Evolutionary conservation across 2,113 vertebrate genomes (phyloP), one percentile per base, ranked within the genome.

Genomic region (Conger conger): DNA sequence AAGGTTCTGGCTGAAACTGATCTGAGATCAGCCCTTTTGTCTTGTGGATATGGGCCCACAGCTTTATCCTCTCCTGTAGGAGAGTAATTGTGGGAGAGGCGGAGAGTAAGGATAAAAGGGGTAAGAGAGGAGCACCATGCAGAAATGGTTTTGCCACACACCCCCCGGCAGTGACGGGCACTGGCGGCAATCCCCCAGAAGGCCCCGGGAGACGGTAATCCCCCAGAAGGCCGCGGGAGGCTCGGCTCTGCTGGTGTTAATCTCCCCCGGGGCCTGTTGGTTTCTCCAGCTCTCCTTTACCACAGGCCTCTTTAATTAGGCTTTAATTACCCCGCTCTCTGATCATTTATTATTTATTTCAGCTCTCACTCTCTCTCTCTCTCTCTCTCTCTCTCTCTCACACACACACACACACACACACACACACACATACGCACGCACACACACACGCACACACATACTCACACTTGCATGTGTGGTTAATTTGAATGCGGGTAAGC

Each of bases 201-300:
- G 80, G 42, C 45, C 15, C 50, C 36, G 30, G 42, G 50, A 33
- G 50, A 50, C 42, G 45, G 80, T 81, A 81, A 81, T 53, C 80
- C 30, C 30, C 42, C 50, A 81, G 45, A 35, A 57, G 80, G 42
- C 45, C 15, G 80, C 36, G 30, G 42, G 80, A 78, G 36, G 68
- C 76, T 20, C 30, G 33, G 33, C 76, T 23, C 37, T 16, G 36
- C 18, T 36, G 7, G 1, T 36, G 36, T 3, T 78, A 37, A 38
- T 78, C 35, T 37, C 76, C 35, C 35, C 36, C 16, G 36, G 36
- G 76, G 76, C 36, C 37, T 78, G 36, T 33, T 73, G 68, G 68
- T 30, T 73, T 33, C 50, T 54, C 76, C 18, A 0, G n/a, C 30
- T 81, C 50, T 57, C 50, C 27, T 23, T 30, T 81, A 42, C 45